Evolutionary conservation across 2,888 invertebrate species (phyloP).

Genomic region (Apotomis turbidana): DNA sequence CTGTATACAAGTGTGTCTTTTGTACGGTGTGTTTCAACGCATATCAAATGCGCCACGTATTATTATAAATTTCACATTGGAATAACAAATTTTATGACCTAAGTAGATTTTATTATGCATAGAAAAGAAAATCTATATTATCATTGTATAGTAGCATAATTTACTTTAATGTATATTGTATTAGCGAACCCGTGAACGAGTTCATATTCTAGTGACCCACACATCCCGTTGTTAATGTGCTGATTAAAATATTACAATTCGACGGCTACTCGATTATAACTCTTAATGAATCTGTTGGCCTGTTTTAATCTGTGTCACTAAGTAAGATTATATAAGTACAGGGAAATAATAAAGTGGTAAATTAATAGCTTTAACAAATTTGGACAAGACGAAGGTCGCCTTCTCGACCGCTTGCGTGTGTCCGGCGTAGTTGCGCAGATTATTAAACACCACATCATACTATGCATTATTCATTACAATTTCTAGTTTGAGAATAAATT

Average conservation of each 20-base stretch:
- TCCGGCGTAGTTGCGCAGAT: conserved; percentile 1
- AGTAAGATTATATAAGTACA: not conserved
- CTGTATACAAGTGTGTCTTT: too few relatives aligned
- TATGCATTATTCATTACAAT: conserved; percentile 11
- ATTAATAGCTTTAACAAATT: conserved; percentile 19
- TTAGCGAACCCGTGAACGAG: not conserved
- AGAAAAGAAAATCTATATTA: not conserved
- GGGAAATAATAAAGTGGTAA: conserved; percentile 14
- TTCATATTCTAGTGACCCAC: conserved; percentile 23
- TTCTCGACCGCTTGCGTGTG: not conserved
- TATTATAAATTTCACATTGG: too few relatives aligned
- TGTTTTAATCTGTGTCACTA: not conserved
- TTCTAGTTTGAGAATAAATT: conserved; percentile 6
- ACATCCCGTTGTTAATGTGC: conserved; percentile 15
- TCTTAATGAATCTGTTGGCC: not conserved
- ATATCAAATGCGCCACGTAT: too few relatives aligned
- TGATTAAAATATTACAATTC: conserved; percentile 2
- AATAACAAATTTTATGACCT: too few relatives aligned
- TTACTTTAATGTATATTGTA: conserved; percentile 6
- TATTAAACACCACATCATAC: conserved; percentile 2
- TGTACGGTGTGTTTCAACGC: too few relatives aligned
- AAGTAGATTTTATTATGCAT: too few relatives aligned
- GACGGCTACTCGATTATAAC: not conserved
- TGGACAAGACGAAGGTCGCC: conserved; percentile 18
- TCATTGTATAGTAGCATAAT: not conserved